Conservation (phyloP, 2,888 invertebrate genomes). For the Watsonalla binaria region DNA sequence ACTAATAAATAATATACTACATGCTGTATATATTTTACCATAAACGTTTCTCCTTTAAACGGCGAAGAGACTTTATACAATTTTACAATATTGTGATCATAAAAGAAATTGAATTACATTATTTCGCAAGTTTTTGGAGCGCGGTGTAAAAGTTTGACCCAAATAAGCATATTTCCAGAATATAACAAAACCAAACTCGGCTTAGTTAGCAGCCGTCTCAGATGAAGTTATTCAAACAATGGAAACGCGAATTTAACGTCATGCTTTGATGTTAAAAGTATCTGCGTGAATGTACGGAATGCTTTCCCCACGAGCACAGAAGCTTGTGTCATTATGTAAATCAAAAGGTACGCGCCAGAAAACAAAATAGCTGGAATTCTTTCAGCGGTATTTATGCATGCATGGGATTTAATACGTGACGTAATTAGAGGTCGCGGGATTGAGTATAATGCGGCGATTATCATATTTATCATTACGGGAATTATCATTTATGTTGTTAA, state of each 20-base stretch:
- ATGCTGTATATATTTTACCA: too few relatives aligned
- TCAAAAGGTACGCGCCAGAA: slow-evolving; percentile 16
- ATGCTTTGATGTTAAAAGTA: slow-evolving; percentile 19
- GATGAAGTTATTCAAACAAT: slow-evolving; percentile 8
- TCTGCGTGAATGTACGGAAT: slow-evolving; percentile 20
- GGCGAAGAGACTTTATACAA: too few relatives aligned
- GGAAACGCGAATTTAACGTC: slow-evolving; percentile 12
- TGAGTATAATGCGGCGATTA: not conserved
- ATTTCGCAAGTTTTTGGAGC: not conserved
- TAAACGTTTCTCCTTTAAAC: too few relatives aligned
- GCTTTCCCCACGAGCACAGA: slow-evolving; percentile 12
- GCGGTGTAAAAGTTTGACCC: not conserved
- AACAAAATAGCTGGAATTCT: slow-evolving; percentile 23
- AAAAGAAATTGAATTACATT: not conserved
- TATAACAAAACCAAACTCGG: not conserved
- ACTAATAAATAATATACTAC: too few relatives aligned
- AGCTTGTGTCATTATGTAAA: slow-evolving; percentile 15
- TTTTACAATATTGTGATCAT: too few relatives aligned
- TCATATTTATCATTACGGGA: too few relatives aligned
- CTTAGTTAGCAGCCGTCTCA: not conserved
- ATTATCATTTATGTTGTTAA: too few relatives aligned
- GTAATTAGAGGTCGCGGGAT: not conserved
- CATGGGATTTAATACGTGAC: slow-evolving; percentile 20
- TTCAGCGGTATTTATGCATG: slow-evolving; percentile 17
- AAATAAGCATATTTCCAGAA: not conserved